These are phyloP conservation scores for Perithous albicinctus DNA, from an alignment of 2,888 invertebrate genomes.

Conservation along the genomic window DNA sequence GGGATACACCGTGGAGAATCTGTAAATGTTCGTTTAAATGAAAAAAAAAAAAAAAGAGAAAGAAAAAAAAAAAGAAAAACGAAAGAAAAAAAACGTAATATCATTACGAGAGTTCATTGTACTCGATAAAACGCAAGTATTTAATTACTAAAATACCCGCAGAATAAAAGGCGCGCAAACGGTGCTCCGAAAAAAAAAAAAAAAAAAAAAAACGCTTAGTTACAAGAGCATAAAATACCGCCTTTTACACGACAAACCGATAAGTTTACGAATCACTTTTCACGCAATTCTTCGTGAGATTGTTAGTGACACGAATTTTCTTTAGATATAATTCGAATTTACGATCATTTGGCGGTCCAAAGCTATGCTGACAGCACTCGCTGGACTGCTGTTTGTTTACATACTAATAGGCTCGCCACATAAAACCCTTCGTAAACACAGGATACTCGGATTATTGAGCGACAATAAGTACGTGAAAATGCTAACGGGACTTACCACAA, in stretches of 20 bases:
- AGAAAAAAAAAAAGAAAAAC: too few species aligned
- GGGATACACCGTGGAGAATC: slow-evolving; percentile 35
- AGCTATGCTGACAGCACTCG: slow-evolving; percentile 71
- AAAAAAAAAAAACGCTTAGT: slow-evolving; percentile 32
- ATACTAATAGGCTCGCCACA: slow-evolving; percentile 75
- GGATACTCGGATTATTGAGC: background rate
- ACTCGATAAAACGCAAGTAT: slow-evolving; percentile 12
- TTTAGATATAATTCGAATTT: slow-evolving; percentile 9
- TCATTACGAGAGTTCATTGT: too few species aligned
- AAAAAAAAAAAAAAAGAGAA: too few species aligned
- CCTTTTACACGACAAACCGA: slow-evolving; percentile 9
- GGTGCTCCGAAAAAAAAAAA: slow-evolving; percentile 13
- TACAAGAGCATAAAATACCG: slow-evolving; percentile 4
- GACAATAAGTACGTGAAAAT: slow-evolving; percentile 47
- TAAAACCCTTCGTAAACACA: slow-evolving; percentile 58
- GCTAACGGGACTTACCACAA: slow-evolving; percentile 75
- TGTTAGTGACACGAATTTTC: background rate
- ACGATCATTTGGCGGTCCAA: slow-evolving; percentile 48
- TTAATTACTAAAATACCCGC: slow-evolving; percentile 17
- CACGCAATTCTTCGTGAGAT: background rate
- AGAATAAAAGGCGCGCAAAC: slow-evolving; percentile 58
- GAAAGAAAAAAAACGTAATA: too few species aligned
- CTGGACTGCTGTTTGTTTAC: slow-evolving; percentile 80
- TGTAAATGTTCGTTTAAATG: slow-evolving; percentile 23
- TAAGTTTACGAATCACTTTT: background rate